A percentile compares a stretch with the other conserved stretches of the same genome.
Evolutionary conservation across 2,797 vertebrate genomes (phyloP).

Genomic region (Astyanax mexicanus): DNA sequence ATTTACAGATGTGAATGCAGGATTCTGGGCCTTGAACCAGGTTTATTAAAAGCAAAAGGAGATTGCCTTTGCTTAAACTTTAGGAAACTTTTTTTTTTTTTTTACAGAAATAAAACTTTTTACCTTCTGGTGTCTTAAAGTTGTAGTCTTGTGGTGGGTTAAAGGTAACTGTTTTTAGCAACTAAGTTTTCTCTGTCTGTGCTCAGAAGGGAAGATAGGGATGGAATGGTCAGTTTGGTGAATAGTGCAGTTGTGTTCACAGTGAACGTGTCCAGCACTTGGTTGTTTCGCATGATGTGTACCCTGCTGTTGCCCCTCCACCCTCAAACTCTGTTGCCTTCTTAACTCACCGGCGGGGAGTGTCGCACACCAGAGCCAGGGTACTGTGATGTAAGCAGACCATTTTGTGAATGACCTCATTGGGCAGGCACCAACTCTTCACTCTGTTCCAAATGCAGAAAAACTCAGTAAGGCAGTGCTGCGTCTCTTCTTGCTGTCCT

Average conservation of each 20-base stretch:
- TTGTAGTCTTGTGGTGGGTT: constrained; percentile 10
- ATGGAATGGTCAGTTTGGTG: constrained; percentile 27
- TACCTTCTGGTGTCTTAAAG: constrained; percentile 15
- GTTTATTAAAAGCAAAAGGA: background rate
- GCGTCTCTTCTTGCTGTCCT: background rate
- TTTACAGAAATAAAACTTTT: background rate
- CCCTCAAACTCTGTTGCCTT: constrained; percentile 1
- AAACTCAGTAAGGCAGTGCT: no score
- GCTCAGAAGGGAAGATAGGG: constrained; percentile 36
- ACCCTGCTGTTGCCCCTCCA: constrained; percentile 19
- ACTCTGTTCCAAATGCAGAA: constrained; percentile 55
- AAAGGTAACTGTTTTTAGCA: constrained; percentile 19
- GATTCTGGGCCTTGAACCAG: background rate
- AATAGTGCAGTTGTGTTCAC: constrained; percentile 55
- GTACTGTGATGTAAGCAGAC: constrained; percentile 69
- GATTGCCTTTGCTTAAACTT: background rate
- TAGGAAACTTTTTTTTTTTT: no score
- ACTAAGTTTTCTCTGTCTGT: constrained; percentile 21
- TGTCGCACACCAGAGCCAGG: constrained; percentile 35
- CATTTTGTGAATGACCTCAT: constrained; percentile 71
- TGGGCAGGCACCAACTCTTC: constrained; percentile 57
- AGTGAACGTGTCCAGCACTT: constrained; percentile 19
- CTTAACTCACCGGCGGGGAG: constrained; percentile 16
- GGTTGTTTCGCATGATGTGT: constrained; percentile 57
- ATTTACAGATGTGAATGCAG: background rate